Conservation (phyloP, 2,113 vertebrate genomes). For the Benthochromis sp. region DNA sequence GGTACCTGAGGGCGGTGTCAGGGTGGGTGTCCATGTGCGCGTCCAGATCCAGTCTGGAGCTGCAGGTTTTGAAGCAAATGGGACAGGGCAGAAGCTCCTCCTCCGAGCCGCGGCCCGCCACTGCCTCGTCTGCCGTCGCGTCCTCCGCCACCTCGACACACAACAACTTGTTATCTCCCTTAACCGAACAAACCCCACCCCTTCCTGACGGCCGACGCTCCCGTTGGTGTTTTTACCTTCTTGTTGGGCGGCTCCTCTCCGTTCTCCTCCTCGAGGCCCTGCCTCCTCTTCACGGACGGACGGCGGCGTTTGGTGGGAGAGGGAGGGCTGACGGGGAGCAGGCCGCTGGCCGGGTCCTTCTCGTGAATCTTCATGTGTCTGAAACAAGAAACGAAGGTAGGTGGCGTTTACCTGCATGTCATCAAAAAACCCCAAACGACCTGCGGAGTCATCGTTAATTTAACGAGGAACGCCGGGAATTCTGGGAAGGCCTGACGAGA, state of each 20-base stretch:
- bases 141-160: constrained; percentile 77
- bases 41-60: constrained; percentile 86
- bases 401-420: background rate
- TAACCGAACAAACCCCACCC: background rate
- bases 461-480: background rate
- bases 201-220: accelerated
- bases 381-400: background rate
- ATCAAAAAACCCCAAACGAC: background rate
- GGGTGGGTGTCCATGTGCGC: constrained; percentile 92
- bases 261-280: constrained; percentile 74
- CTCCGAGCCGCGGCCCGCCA: constrained; percentile 58
- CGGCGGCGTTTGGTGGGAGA: constrained; percentile 85
- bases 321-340: constrained; percentile 73
- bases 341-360: constrained; percentile 81
- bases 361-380: constrained; percentile 99
- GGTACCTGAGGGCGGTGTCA: constrained; percentile 77
- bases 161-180: background rate
- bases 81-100: constrained; percentile 84
- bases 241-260: constrained; percentile 80
- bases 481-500: background rate
- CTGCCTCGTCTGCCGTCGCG: constrained; percentile 41
- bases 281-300: constrained; percentile 82
- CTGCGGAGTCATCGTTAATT: background rate
- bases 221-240: constrained; percentile 68
- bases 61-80: constrained; percentile 88